A percentile compares a stretch with the other conserved stretches of the same genome.
phyloP scores from a whole-genome alignment of 2,797 vertebrate species.

The Scomberomorus guttatus region DNA sequence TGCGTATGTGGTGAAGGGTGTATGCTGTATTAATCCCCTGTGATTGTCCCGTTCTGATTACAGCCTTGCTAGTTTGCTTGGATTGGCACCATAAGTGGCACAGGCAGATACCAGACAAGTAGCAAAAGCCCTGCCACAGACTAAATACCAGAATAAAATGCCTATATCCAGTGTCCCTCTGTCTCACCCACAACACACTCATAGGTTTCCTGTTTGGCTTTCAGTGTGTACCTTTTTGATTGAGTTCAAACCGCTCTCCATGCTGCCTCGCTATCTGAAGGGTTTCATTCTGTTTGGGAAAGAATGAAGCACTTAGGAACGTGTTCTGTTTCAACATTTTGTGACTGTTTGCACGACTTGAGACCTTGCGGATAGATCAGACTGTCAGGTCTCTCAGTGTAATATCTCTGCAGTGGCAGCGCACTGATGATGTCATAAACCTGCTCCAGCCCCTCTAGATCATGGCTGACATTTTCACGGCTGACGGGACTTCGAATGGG shows the following conservation, averaged over 20 bases:
- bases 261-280: constrained; percentile 37
- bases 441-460: constrained; percentile 77
- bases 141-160: constrained; percentile 74
- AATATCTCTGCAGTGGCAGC: constrained; percentile 80
- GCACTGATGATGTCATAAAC: constrained; percentile 86
- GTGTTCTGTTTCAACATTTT: constrained; percentile 44
- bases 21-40: constrained; percentile 67
- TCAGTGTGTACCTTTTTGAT: constrained; percentile 67
- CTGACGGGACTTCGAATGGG: constrained; percentile 76
- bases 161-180: constrained; percentile 66
- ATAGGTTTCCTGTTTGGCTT: constrained; percentile 74
- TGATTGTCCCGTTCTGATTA: constrained; percentile 75
- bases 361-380: constrained; percentile 69
- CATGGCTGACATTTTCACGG: constrained; percentile 83
- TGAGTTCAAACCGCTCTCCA: constrained; percentile 53
- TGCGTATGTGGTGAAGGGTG: constrained; percentile 58
- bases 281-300: constrained; percentile 51
- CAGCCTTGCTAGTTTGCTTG: constrained; percentile 76
- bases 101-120: constrained; percentile 55
- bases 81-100: constrained; percentile 71
- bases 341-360: constrained; percentile 66
- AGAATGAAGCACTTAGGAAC: constrained; percentile 54
- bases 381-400: constrained; percentile 34
- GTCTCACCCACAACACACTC: constrained; percentile 67
- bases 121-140: constrained; percentile 69